Evolutionary conservation across 2,797 vertebrate genomes (phyloP).

Genomic region (Siniperca obscura): DNA sequence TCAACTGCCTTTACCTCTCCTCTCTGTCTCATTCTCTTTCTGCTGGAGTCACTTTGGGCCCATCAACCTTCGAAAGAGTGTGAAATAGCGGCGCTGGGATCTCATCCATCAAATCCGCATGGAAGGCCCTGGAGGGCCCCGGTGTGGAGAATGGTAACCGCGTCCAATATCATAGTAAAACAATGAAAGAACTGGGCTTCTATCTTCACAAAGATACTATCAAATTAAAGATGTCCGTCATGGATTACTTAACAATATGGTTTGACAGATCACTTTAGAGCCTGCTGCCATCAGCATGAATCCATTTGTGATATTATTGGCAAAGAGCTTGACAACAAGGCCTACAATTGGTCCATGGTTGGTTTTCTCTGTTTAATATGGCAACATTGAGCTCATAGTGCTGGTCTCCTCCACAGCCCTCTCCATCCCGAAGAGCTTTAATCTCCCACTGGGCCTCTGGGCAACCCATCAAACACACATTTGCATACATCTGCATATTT

Average conservation of each 20-base stretch:
- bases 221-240: slow-evolving; percentile 54
- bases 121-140: slow-evolving; percentile 23
- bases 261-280: slow-evolving; percentile 47
- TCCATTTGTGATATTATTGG: slow-evolving; percentile 53
- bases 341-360: slow-evolving; percentile 23
- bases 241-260: slow-evolving; percentile 22
- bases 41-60: slow-evolving; percentile 48
- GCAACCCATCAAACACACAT: slow-evolving; percentile 78
- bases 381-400: slow-evolving; percentile 55
- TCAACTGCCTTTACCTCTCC: slow-evolving; percentile 40
- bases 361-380: slow-evolving; percentile 54
- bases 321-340: slow-evolving; percentile 44
- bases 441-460: slow-evolving; percentile 80
- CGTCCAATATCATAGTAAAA: slow-evolving; percentile 27
- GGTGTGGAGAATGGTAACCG: slow-evolving; percentile 22
- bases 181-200: slow-evolving; percentile 23
- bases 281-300: slow-evolving; percentile 23
- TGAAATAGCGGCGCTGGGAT: slow-evolving; percentile 59
- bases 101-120: slow-evolving; percentile 69
- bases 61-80: slow-evolving; percentile 58
- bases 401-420: slow-evolving; percentile 60
- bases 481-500: slow-evolving; percentile 87
- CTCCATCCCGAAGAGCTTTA: slow-evolving; percentile 79
- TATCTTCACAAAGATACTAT: slow-evolving; percentile 38
- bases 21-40: slow-evolving; percentile 38